A percentile compares a stretch with the other conserved stretches of the same genome.
phyloP scores from a whole-genome alignment of 2,888 invertebrate species.

The Drepanosiphum platanoidis region DNA sequence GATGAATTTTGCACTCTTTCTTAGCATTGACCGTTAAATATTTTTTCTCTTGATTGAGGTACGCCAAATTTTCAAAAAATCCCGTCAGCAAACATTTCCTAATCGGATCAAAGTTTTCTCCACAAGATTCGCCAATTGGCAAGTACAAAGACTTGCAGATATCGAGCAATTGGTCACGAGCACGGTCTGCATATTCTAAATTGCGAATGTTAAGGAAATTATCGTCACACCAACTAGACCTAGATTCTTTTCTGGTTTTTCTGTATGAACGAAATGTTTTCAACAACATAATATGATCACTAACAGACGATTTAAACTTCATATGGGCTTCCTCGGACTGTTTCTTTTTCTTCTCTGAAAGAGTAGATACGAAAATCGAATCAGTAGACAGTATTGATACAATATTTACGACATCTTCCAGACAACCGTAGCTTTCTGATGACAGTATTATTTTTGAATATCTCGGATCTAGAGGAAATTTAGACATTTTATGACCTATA shows the following conservation, averaged over 20 bases:
- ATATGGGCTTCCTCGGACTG: conserved; percentile 75
- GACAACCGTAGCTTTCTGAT: conserved; percentile 80
- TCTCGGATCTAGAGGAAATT: conserved; percentile 91
- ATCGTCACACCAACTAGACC: conserved; percentile 87
- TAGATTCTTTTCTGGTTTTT: conserved; percentile 65
- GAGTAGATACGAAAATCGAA: conserved; percentile 80
- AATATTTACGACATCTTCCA: conserved; percentile 81
- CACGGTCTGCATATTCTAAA: conserved; percentile 81
- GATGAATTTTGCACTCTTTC: conserved; percentile 83
- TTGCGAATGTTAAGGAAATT: conserved; percentile 87
- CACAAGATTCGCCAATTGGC: conserved; percentile 71
- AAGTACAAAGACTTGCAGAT: conserved; percentile 76
- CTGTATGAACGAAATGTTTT: conserved; percentile 87
- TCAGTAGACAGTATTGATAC: conserved; percentile 90
- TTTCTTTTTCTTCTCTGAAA: conserved; percentile 73
- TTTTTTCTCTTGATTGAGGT: conserved; percentile 78
- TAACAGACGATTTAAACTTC: conserved; percentile 86
- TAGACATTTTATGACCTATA: conserved; percentile 85
- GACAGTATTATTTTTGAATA: conserved; percentile 83
- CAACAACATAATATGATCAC: conserved; percentile 91
- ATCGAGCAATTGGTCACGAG: conserved; percentile 81
- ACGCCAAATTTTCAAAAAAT: conserved; percentile 87
- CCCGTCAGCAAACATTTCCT: conserved; percentile 84
- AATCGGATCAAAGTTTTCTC: conserved; percentile 68
- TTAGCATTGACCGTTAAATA: conserved; percentile 75